Conservation (phyloP, 92 coral and sea anemone genomes). For the Metridium senile region DNA sequence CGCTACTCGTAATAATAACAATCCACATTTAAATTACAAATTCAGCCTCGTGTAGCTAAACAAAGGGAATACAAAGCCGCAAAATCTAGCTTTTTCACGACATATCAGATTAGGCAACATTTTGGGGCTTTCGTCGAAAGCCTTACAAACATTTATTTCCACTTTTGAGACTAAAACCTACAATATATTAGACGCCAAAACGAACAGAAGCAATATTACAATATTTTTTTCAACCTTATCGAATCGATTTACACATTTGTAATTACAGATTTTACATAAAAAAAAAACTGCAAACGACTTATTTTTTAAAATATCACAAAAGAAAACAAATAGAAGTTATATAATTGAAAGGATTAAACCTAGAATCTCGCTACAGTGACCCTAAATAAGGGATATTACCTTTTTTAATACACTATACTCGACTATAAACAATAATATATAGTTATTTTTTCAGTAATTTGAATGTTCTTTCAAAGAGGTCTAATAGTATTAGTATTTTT, state of each 20-base stretch:
- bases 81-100: neutral
- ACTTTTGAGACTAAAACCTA: neutral
- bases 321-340: too few relatives aligned
- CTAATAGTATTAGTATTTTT: neutral
- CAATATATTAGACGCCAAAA: neutral
- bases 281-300: neutral
- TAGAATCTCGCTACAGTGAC: neutral
- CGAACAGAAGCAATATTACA: neutral
- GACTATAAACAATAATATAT: too few relatives aligned
- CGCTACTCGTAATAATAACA: conserved; percentile 7
- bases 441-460: too few relatives aligned
- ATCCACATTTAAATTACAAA: conserved; percentile 17
- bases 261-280: neutral
- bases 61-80: conserved; percentile 5
- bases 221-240: neutral
- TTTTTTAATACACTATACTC: too few relatives aligned
- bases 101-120: neutral
- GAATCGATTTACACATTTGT: neutral
- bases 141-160: conserved; percentile 20
- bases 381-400: neutral
- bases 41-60: conserved; percentile 3
- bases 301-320: neutral
- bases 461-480: neutral
- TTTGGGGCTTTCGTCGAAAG: conserved; percentile 35
- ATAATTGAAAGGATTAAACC: neutral